Evolutionary conservation across 1,140 invertebrate species (phyloP), one percentile per base, ranked within the genome.

Genomic region (Drosophila gunungcola): DNA sequence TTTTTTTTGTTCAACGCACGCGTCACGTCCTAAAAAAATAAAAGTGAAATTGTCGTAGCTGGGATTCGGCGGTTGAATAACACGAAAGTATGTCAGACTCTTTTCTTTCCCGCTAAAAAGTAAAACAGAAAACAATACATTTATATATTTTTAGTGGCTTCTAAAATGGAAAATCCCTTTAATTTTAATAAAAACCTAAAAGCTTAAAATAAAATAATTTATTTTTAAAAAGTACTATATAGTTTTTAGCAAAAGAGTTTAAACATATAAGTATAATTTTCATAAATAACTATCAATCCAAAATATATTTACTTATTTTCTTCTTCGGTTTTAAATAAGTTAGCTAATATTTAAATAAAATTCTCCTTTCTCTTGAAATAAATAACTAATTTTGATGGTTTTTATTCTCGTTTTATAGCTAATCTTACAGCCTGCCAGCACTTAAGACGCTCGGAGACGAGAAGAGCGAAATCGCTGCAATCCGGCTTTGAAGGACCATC

Each of bases 401-500:
- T 10, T 45, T 21, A 21, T 46, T 60, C n/a, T n/a, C 4, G 21
- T 32, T 16, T 56, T 63, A 68, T 77, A 94, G 94, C 93, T 45
- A 92, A 88, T 48, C 68, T 94, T 3, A 93, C 93, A 92, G 95
- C 95, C 74, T 96, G 96, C 86, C 95, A 96, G 79, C 95, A 96
- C 61, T 75, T 96, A 48, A 93, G 94, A 16, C 91, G 94, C 36
- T 94, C 95, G 9, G 95, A 95, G 2, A 93, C 94, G 2, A 92
- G 95, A 55, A 93, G 95, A 38, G 95, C 95, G 0, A 94, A 95
- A 55, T 93, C 94, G 0, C 82, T 96, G 21, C 93, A 93, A 12
- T 73, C 93, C 3, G 91, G 93, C 10, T 49, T 34, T 0, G 36
- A 27, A 3, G 38, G 13, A 10, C 91, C 91, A 1, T 93, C 93